Conservation (phyloP, 2,888 invertebrate genomes). For the Epsilonema sp. region DNA sequence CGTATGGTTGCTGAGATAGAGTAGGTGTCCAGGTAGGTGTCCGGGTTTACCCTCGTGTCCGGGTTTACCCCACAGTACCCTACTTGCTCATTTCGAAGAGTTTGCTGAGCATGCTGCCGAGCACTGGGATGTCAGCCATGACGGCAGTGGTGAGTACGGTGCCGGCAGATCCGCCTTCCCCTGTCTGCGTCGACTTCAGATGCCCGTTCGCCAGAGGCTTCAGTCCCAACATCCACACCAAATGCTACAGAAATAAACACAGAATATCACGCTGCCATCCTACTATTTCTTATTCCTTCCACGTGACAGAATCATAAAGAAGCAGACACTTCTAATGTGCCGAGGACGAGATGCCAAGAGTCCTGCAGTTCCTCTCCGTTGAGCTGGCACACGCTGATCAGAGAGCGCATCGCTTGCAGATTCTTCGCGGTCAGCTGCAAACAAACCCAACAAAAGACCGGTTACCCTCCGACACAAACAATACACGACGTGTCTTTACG, state of each 20-base stretch:
- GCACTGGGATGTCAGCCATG: conserved; percentile 74
- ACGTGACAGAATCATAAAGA: background rate
- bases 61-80: too few species aligned
- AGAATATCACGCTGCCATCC: too few species aligned
- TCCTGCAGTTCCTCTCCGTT: conserved; percentile 76
- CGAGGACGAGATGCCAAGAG: conserved; percentile 84
- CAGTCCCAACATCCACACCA: conserved; percentile 79
- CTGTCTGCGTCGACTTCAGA: conserved; percentile 46
- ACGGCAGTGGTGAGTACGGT: conserved; percentile 79
- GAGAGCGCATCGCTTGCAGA: conserved; percentile 79
- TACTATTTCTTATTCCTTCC: background rate
- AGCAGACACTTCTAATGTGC: conserved; percentile 74
- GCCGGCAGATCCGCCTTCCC: conserved; percentile 23
- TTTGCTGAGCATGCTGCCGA: conserved; percentile 31
- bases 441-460: too few species aligned
- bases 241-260: conserved; percentile 32
- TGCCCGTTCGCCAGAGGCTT: conserved; percentile 86
- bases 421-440: conserved; percentile 69
- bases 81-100: conserved; percentile 14
- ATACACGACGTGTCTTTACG: conserved; percentile 3
- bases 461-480: background rate
- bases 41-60: too few species aligned
- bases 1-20: too few species aligned
- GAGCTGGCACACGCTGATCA: conserved; percentile 67
- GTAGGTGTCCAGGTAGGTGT: too few species aligned